phyloP scores from a whole-genome alignment of 1,140 invertebrate genomes.

The Caenorhabditis brenneri region DNA sequence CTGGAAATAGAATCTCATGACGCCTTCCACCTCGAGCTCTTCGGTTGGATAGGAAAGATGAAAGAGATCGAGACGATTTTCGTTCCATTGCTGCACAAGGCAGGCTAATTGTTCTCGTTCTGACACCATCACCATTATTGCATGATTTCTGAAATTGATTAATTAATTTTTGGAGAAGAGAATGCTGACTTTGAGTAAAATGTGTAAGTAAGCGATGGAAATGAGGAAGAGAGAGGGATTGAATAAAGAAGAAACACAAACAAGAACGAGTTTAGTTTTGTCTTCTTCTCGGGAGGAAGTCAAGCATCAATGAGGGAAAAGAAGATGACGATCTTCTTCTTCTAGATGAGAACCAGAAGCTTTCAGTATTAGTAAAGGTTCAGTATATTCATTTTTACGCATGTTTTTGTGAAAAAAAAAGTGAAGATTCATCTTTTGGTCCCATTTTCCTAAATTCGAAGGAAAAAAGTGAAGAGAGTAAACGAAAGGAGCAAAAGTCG shows the following conservation, averaged over 20 bases:
- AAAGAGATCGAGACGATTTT: conserved; percentile 95
- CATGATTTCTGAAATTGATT: background rate
- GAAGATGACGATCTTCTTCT: background rate
- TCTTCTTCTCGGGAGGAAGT: conserved; percentile 1
- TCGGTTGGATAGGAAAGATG: conserved; percentile 94
- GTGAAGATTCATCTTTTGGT: too few species aligned
- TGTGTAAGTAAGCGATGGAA: background rate
- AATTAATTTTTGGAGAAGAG: background rate
- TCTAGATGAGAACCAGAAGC: background rate
- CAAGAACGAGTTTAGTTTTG: background rate
- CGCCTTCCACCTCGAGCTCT: conserved; percentile 97
- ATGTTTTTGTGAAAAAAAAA: too few species aligned
- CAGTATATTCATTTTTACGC: too few species aligned
- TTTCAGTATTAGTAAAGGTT: background rate
- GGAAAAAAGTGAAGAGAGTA: too few species aligned
- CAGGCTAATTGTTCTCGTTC: conserved; percentile 76
- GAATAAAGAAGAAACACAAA: conserved; percentile 33
- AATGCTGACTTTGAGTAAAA: background rate
- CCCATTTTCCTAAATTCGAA: too few species aligned
- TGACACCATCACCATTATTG: conserved; percentile 40
- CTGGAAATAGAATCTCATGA: conserved; percentile 78
- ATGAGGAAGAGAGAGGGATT: conserved; percentile 6
- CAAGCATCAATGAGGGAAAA: background rate
- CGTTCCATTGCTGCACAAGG: conserved; percentile 97
- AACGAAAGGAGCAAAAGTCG: background rate